A percentile compares a stretch with the other conserved stretches of the same genome.
Conservation (phyloP, 1,140 invertebrate species). For the Zaprionus kolodkinae region DNA sequence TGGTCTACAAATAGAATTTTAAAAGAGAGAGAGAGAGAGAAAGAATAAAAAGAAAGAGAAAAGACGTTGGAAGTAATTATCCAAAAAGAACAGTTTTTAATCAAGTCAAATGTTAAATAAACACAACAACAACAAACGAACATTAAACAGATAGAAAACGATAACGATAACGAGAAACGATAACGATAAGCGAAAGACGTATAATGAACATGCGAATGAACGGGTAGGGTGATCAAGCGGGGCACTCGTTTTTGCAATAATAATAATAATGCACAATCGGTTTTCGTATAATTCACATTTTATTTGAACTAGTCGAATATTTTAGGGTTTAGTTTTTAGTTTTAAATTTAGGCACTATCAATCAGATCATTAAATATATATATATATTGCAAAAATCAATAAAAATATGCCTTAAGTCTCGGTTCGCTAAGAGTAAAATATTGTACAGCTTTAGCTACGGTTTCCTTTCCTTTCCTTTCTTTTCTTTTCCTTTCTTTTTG, state of each 20-base stretch:
- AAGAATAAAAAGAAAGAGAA: conserved; percentile 45
- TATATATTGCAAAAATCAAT: conserved; percentile 76
- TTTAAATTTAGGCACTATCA: conserved; percentile 66
- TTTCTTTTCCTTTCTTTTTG: conserved; percentile 36
- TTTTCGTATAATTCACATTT: conserved; percentile 67
- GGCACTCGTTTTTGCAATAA: conserved; percentile 50
- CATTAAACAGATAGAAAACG: conserved; percentile 41
- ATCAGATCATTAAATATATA: conserved; percentile 62
- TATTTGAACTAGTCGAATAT: conserved; percentile 54
- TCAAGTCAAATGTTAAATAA: conserved; percentile 43
- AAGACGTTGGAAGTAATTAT: conserved; percentile 50
- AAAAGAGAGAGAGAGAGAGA: conserved; percentile 44
- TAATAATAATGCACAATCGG: conserved; percentile 79
- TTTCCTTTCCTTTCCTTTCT: conserved; percentile 35
- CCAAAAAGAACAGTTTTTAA: conserved; percentile 28
- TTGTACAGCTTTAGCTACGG: conserved; percentile 58
- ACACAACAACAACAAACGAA: conserved; percentile 33
- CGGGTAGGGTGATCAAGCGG: conserved; percentile 35
- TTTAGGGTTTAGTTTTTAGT: neutral
- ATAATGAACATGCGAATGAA: conserved; percentile 57
- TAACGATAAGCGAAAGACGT: conserved; percentile 22
- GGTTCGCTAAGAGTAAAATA: conserved; percentile 66
- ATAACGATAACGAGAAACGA: conserved; percentile 23
- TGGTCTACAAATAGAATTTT: conserved; percentile 71
- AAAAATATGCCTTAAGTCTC: conserved; percentile 70